Percentiles rank a stretch among this genome's conserved stretches.
These are phyloP conservation scores for Apogon hyalosoma DNA, from an alignment of 2,797 vertebrate species.

Conservation along the genomic window DNA sequence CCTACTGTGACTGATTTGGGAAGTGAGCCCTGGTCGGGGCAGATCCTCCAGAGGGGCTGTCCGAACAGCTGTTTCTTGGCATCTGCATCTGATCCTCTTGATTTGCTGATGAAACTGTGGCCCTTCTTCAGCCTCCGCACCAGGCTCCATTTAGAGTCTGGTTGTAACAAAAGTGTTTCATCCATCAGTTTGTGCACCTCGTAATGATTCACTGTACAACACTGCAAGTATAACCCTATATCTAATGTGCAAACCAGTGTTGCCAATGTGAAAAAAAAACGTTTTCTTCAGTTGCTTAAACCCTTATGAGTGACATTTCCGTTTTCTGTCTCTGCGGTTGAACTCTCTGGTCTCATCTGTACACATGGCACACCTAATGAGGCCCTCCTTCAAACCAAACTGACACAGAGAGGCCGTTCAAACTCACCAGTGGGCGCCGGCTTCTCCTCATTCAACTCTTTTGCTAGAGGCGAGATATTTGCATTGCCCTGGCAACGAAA, in stretches of 20 bases:
- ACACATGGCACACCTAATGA: constrained; percentile 12
- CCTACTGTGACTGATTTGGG: constrained; percentile 90
- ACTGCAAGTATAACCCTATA: neutral
- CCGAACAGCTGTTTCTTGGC: constrained; percentile 87
- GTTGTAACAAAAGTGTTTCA: constrained; percentile 38
- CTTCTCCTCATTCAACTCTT: constrained; percentile 78
- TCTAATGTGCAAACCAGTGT: neutral
- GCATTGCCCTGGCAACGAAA: constrained; percentile 85
- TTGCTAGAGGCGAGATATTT: constrained; percentile 76
- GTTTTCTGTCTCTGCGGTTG: constrained; percentile 37
- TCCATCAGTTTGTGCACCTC: constrained; percentile 19
- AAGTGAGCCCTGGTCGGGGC: constrained; percentile 81
- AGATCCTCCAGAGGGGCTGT: constrained; percentile 86
- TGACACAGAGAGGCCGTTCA: constrained; percentile 59
- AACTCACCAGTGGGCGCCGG: constrained; percentile 89
- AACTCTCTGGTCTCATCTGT: constrained; percentile 22
- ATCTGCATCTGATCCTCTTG: constrained; percentile 55
- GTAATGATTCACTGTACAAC: neutral
- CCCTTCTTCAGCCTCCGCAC: constrained; percentile 85
- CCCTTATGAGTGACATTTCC: constrained; percentile 30
- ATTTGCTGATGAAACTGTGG: constrained; percentile 52
- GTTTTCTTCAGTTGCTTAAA: constrained; percentile 1
- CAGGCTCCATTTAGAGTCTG: constrained; percentile 86
- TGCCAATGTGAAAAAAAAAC: neutral
- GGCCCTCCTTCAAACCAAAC: constrained; percentile 19